phyloP scores from a whole-genome alignment of 2,888 invertebrate genomes.

The Melieria omissa region DNA sequence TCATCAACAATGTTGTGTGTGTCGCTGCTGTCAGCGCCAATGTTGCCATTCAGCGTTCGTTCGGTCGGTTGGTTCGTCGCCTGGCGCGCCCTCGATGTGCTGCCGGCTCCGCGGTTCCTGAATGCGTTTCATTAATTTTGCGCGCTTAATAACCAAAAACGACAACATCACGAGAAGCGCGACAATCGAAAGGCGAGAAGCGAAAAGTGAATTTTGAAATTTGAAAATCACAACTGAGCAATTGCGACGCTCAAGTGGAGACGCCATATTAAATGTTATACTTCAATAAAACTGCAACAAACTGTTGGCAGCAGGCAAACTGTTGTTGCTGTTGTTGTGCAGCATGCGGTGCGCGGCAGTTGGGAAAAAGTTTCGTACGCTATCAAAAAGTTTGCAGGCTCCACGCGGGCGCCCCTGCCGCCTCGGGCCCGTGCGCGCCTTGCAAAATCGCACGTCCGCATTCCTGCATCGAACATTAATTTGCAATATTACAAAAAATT shows the following conservation, averaged over 20 bases:
- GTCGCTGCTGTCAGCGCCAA: conserved; percentile 13
- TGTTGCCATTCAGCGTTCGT: background rate
- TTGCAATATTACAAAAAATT: conserved; percentile 33
- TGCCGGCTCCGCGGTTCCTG: background rate
- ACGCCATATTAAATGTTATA: conserved; percentile 59
- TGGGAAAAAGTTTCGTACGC: no score
- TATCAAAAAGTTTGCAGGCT: background rate
- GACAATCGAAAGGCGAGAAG: no score
- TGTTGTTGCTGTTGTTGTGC: no score
- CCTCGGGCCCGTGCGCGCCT: conserved; percentile 1
- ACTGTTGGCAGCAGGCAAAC: conserved; percentile 23
- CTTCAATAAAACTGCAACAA: conserved; percentile 54
- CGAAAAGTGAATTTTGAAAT: conserved; percentile 11
- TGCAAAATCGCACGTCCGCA: conserved; percentile 33
- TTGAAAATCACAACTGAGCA: conserved; percentile 19
- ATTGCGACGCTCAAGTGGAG: conserved; percentile 44
- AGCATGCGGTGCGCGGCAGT: no score
- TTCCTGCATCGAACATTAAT: conserved; percentile 37
- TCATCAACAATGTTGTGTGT: conserved; percentile 25
- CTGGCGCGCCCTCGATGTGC: background rate
- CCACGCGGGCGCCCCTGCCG: background rate
- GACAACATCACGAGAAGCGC: background rate
- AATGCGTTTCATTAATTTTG: conserved; percentile 1
- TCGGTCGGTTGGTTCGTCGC: background rate
- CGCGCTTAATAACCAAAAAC: background rate